phyloP scores from a whole-genome alignment of 1,140 invertebrate species.

The Hycleus cichorii region DNA sequence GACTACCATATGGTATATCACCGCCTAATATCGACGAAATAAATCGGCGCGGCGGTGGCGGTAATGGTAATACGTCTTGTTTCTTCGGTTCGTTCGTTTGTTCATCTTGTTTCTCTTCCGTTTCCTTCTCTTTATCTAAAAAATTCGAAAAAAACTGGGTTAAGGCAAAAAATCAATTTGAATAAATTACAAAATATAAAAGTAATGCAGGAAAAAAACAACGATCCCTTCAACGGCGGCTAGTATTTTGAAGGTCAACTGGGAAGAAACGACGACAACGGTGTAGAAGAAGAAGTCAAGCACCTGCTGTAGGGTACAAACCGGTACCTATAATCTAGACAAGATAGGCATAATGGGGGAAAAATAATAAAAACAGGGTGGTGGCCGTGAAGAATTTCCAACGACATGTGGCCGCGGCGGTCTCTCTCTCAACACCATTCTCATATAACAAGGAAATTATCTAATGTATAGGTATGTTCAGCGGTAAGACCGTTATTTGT shows the following conservation, averaged over 20 bases:
- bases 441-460: no score
- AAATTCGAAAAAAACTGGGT: not conserved
- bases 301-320: constrained; percentile 16
- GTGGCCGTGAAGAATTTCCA: not conserved
- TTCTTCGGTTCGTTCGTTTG: constrained; percentile 19
- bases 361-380: no score
- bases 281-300: not conserved
- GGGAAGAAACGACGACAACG: constrained; percentile 1
- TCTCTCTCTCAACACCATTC: no score
- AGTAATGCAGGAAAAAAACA: not conserved
- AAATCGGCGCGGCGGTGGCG: constrained; percentile 53
- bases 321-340: constrained; percentile 8
- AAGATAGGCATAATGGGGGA: no score
- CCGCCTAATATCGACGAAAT: constrained; percentile 70
- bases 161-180: not conserved
- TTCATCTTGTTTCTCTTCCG: constrained; percentile 16
- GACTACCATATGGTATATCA: constrained; percentile 65
- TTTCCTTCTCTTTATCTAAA: constrained; percentile 30
- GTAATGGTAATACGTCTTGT: constrained; percentile 6
- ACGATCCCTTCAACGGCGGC: not conserved
- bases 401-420: no score
- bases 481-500: no score
- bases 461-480: no score
- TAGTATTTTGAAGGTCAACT: constrained; percentile 13
- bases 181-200: constrained; percentile 3